A percentile compares a stretch with the other conserved stretches of the same genome.
These are phyloP conservation scores for Eupithecia centaureata DNA, from an alignment of 2,888 invertebrate genomes.

Conservation along the genomic window DNA sequence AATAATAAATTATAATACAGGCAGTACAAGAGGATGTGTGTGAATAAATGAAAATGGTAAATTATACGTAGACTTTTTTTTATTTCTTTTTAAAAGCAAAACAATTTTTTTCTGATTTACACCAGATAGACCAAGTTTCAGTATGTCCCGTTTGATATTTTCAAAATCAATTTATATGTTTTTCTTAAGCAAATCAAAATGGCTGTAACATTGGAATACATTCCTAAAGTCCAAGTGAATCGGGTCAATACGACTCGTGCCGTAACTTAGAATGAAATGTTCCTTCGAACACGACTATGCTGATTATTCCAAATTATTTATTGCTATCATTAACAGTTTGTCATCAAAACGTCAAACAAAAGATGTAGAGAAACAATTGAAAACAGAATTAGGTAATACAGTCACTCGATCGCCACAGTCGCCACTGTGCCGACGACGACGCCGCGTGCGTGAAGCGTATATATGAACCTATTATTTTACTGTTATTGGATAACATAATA, in stretches of 20 bases:
- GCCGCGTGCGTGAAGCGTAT: too few relatives aligned
- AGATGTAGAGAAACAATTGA: slow-evolving; percentile 3
- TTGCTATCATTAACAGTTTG: slow-evolving; percentile 12
- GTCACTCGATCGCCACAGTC: too few relatives aligned
- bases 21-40: slow-evolving; percentile 76
- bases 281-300: slow-evolving; percentile 1
- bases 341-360: slow-evolving; percentile 18
- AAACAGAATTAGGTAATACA: background rate
- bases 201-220: background rate
- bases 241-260: slow-evolving; percentile 2
- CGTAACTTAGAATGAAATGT: slow-evolving; percentile 2
- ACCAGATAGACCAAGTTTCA: background rate
- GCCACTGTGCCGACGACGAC: too few relatives aligned
- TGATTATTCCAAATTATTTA: background rate
- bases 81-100: background rate
- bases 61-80: slow-evolving; percentile 36
- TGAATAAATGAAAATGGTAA: slow-evolving; percentile 78
- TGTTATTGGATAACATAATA: too few relatives aligned
- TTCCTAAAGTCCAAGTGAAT: background rate
- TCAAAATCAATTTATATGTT: background rate
- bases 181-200: background rate
- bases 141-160: background rate
- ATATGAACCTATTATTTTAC: too few relatives aligned
- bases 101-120: background rate
- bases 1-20: slow-evolving; percentile 72